Evolutionary conservation across 2,888 invertebrate species (phyloP), one percentile per base, ranked within the genome.

Genomic region (Rhabditoides inermis): DNA sequence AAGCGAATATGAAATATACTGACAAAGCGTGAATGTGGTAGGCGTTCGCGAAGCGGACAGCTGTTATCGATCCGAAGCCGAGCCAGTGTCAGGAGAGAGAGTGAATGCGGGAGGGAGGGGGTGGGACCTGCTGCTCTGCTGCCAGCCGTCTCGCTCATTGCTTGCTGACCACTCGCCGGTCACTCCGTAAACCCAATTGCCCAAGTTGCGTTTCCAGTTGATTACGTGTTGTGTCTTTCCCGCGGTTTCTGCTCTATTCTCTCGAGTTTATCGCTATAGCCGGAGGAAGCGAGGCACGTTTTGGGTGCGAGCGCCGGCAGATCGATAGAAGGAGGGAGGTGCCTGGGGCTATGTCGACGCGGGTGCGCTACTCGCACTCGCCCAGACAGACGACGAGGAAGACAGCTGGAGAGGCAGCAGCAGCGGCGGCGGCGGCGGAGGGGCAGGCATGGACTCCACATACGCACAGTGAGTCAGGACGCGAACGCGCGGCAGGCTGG

Each of bases 281-380:
- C n/a, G n/a, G n/a, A n/a, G n/a, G n/a, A n/a, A n/a, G n/a, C n/a
- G n/a, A n/a, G n/a, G n/a, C n/a, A n/a, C n/a, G n/a, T n/a, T n/a
- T n/a, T n/a, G n/a, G n/a, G n/a, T n/a, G n/a, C n/a, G n/a, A n/a
- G n/a, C n/a, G n/a, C n/a, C n/a, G n/a, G n/a, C n/a, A n/a, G n/a
- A n/a, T n/a, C n/a, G n/a, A n/a, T n/a, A n/a, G n/a, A n/a, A n/a
- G n/a, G n/a, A n/a, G n/a, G n/a, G n/a, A n/a, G n/a, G n/a, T n/a
- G n/a, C n/a, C n/a, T n/a, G n/a, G n/a, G n/a, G n/a, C n/a, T n/a
- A n/a, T n/a, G n/a, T n/a, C n/a, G n/a, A n/a, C n/a, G n/a, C n/a
- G n/a, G n/a, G 53, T 53, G 15, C 55, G 55, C 40, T 62, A 62
- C 50, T 58, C 62, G 57, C 57, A 2, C 45, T 62, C 41, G 37